Percentiles rank a stretch among this genome's conserved stretches.
These are phyloP conservation scores for Orthonychiurus folsomi DNA, from an alignment of 2,888 invertebrate species.

Conservation along the genomic window DNA sequence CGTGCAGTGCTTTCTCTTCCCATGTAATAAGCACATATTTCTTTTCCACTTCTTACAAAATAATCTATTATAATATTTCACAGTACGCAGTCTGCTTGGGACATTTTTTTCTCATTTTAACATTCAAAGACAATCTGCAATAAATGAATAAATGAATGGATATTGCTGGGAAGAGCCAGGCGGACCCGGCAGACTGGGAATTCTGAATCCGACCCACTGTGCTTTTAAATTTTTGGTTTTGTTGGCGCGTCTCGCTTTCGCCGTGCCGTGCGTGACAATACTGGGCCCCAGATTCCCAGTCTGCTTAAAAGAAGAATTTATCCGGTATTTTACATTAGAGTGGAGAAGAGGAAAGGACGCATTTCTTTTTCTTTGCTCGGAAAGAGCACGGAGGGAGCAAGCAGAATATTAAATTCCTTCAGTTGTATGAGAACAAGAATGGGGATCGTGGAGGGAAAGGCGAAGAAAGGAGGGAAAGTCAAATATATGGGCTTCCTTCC, in stretches of 20 bases:
- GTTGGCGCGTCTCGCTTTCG: too few species aligned
- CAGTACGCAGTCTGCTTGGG: background rate
- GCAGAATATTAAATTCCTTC: background rate
- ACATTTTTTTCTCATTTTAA: background rate
- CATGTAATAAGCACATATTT: background rate
- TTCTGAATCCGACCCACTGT: too few species aligned
- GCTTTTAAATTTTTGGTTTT: too few species aligned
- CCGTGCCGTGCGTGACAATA: too few species aligned
- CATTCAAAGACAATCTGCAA: background rate
- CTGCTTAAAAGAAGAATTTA: too few species aligned
- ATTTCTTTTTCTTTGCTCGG: too few species aligned
- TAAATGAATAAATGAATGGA: background rate
- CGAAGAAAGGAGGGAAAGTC: background rate
- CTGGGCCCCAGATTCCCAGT: too few species aligned
- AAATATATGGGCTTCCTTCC: too few species aligned
- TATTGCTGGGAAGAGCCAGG: background rate
- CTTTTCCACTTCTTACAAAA: background rate
- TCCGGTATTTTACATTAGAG: too few species aligned
- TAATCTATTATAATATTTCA: slow-evolving; percentile 1
- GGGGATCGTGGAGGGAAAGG: background rate
- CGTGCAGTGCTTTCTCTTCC: background rate
- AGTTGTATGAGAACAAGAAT: background rate
- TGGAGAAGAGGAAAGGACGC: too few species aligned
- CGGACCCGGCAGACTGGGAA: too few species aligned
- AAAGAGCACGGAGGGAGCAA: background rate